Percentiles rank a stretch among this genome's conserved stretches.
These are phyloP conservation scores for Sus scrofa DNA, from an alignment of 2,113 vertebrate species.

Conservation along the genomic window DNA sequence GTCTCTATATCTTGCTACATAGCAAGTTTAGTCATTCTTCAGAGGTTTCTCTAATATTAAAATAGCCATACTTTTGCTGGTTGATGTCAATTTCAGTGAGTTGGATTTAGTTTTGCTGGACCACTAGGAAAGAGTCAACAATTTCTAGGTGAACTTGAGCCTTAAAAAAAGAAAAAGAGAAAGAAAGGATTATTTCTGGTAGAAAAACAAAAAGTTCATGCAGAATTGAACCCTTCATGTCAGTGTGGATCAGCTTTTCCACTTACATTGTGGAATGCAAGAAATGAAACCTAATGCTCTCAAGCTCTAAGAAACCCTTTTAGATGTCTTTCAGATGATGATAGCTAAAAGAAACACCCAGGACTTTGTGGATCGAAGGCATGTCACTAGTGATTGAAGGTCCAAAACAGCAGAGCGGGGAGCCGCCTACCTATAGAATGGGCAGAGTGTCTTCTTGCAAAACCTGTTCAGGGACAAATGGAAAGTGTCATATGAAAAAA, in stretches of 20 bases:
- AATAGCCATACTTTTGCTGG: constrained; percentile 50
- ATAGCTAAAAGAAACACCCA: constrained; percentile 77
- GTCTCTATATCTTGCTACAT: constrained; percentile 9
- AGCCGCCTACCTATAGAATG: constrained; percentile 67
- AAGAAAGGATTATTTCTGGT: constrained; percentile 54
- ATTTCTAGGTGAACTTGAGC: constrained; percentile 43
- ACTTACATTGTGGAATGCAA: constrained; percentile 73
- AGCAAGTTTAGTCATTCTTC: constrained; percentile 47
- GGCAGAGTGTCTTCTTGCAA: constrained; percentile 65
- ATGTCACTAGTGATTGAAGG: constrained; percentile 75
- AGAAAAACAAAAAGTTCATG: constrained; percentile 68
- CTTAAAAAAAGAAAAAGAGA: constrained; percentile 32
- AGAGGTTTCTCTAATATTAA: constrained; percentile 43
- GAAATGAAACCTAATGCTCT: constrained; percentile 77
- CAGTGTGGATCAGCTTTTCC: constrained; percentile 57
- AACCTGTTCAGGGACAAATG: constrained; percentile 68
- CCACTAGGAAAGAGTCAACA: constrained; percentile 65
- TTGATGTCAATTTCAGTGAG: constrained; percentile 43
- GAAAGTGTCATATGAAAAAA: constrained; percentile 28
- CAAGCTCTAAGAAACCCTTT: constrained; percentile 67
- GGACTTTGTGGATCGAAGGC: constrained; percentile 73
- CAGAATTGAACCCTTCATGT: constrained; percentile 66
- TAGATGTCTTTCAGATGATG: constrained; percentile 80
- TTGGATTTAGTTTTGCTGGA: constrained; percentile 36
- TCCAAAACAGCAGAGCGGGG: constrained; percentile 72